phyloP scores from a whole-genome alignment of 2,113 vertebrate species.

The Corynorhinus townsendii region DNA sequence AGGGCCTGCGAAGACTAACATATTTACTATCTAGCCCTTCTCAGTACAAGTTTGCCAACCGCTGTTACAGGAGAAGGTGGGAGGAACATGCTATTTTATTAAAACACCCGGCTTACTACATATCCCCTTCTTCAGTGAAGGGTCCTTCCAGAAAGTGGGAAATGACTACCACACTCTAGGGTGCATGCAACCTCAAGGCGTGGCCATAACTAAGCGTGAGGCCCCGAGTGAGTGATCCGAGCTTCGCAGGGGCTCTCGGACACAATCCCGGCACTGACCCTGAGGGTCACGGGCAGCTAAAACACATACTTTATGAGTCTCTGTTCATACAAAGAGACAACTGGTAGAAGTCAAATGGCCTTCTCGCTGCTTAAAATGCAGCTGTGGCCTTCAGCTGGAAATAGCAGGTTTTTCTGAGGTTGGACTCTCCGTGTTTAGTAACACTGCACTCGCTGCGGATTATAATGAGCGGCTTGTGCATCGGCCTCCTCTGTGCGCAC shows the following conservation, averaged over 20 bases:
- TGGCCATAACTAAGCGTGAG: background rate
- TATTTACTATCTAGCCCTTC: background rate
- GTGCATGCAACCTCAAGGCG: background rate
- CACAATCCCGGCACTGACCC: accelerated
- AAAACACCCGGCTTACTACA: background rate
- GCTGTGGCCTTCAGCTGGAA: background rate
- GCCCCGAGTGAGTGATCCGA: background rate
- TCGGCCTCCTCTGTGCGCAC: background rate
- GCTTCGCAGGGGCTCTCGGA: background rate
- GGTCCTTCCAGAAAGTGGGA: background rate
- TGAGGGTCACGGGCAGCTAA: background rate
- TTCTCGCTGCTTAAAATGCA: background rate
- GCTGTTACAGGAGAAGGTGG: background rate
- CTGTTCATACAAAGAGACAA: background rate
- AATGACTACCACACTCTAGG: too few relatives aligned
- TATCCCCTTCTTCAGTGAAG: background rate
- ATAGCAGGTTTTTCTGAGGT: background rate
- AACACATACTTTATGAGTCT: background rate
- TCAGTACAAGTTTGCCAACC: background rate
- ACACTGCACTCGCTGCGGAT: background rate
- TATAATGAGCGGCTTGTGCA: background rate
- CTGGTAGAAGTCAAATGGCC: background rate
- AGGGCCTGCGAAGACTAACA: background rate
- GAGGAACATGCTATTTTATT: background rate
- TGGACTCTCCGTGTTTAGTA: background rate